Evolutionary conservation across 1,140 invertebrate species (phyloP), one percentile per base, ranked within the genome.

Genomic region (Eueides isabella): DNA sequence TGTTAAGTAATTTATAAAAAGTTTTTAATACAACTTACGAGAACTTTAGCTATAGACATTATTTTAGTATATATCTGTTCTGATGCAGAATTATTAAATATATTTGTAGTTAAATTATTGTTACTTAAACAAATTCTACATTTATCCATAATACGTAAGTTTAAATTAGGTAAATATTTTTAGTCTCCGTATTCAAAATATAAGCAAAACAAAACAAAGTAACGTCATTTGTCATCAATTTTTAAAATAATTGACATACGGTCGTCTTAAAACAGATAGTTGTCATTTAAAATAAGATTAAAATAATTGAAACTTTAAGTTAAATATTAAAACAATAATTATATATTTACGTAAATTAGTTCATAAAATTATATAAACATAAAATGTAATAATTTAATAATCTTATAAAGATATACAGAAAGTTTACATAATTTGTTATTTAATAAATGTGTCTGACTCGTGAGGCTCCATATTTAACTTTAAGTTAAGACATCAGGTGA

Each of bases 21-120:
- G 1, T 55, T 11, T 55, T 55, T 23, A 55, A 55, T 55, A 55
- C 23, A 61, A 77, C 85, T 85, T 78, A 91, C 89, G 65, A 83
- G 33, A 62, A 91, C 68, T 69, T 86, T 85, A n/a, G 87, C 75
- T 70, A 91, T 44, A 71, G 80, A 75, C 80, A 86, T 87, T 67
- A 91, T 78, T 82, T 85, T 85, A 63, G 68, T 70, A 61, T 82
- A 80, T 77, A 85, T 75, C 12, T 41, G 80, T 23, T 72, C 35
- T 29, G 74, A 71, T 33, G 75, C 74, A 12, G 38, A 55, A 63
- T 80, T 74, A 30, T 74, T 30, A 73, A 71, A 77, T 33, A 77
- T 66, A 65, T 67, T 61, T 48, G 66, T 70, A 23, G 70, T 38
- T 66, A 23, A 16, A 29, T 72, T 48, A 14, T 35, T 38, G 5